Conservation (phyloP, 2,888 invertebrate genomes). For the Mycogona germanica region DNA sequence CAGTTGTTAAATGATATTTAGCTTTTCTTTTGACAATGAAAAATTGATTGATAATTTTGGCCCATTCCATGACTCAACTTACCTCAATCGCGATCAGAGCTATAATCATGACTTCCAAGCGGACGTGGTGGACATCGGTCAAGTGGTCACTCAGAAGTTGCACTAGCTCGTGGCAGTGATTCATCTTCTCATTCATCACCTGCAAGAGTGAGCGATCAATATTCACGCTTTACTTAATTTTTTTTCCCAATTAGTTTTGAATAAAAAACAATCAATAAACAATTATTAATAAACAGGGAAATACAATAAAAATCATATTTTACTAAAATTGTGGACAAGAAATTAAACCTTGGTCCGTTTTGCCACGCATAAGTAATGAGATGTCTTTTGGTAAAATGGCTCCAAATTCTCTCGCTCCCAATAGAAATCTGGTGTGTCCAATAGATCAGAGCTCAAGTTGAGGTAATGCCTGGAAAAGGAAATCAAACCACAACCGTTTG, state of each 20-base stretch:
- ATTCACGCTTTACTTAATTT: not conserved
- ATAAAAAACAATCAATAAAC: not conserved
- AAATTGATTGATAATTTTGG: too few species aligned
- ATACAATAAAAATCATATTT: not conserved
- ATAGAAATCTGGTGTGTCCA: slow-evolving; percentile 95
- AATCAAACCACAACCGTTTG: not conserved
- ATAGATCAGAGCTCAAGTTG: slow-evolving; percentile 82
- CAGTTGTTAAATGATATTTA: too few species aligned
- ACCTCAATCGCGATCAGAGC: slow-evolving; percentile 91
- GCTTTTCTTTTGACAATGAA: not conserved
- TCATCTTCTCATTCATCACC: slow-evolving; percentile 91
- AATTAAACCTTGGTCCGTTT: slow-evolving; percentile 60
- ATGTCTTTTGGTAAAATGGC: slow-evolving; percentile 64
- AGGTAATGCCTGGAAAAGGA: slow-evolving; percentile 50
- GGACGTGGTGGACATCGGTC: slow-evolving; percentile 80
- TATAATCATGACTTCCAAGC: slow-evolving; percentile 97
- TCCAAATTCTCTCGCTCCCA: slow-evolving; percentile 93
- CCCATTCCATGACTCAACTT: slow-evolving; percentile 8
- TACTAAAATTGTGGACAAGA: slow-evolving; percentile 7
- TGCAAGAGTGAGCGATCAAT: slow-evolving; percentile 35
- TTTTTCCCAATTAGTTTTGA: slow-evolving; percentile 1
- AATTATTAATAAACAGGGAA: not conserved
- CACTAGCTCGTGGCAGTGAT: slow-evolving; percentile 85
- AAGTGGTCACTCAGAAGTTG: slow-evolving; percentile 79
- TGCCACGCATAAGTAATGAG: slow-evolving; percentile 68